A percentile compares a stretch with the other conserved stretches of the same genome.
Evolutionary conservation across 64 coral and sea anemone genomes (phyloP).

Genomic region (Acropora tenuis): DNA sequence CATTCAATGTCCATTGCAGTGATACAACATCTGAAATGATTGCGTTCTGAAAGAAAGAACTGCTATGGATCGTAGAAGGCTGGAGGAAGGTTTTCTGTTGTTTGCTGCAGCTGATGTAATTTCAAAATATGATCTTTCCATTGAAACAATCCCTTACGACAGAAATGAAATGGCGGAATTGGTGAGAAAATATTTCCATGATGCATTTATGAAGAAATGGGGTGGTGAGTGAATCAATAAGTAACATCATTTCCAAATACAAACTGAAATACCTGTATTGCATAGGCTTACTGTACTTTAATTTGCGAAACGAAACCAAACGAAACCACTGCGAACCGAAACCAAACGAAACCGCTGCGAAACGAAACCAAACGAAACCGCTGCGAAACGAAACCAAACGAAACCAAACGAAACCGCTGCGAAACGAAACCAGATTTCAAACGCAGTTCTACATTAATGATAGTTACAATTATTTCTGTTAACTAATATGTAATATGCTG

Average conservation of each 20-base stretch:
- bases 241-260: background rate
- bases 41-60: conserved; percentile 8
- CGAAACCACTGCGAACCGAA: too few relatives aligned
- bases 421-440: too few relatives aligned
- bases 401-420: too few relatives aligned
- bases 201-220: conserved; percentile 58
- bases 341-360: too few relatives aligned
- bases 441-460: too few relatives aligned
- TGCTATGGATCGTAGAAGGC: conserved; percentile 57
- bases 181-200: conserved; percentile 2
- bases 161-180: conserved; percentile 35
- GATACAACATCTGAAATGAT: conserved; percentile 21
- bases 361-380: too few relatives aligned
- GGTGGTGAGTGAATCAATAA: conserved; percentile 27
- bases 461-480: too few relatives aligned
- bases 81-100: conserved; percentile 74
- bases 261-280: conserved; percentile 16
- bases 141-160: conserved; percentile 31
- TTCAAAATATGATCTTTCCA: conserved; percentile 17
- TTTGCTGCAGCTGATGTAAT: conserved; percentile 27
- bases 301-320: too few relatives aligned
- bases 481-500: too few relatives aligned
- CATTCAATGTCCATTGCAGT: background rate
- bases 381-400: too few relatives aligned
- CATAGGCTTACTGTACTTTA: too few relatives aligned